Evolutionary conservation across 2,888 invertebrate genomes (phyloP), one percentile per base, ranked within the genome.

Genomic region (Phengaris alcon): DNA sequence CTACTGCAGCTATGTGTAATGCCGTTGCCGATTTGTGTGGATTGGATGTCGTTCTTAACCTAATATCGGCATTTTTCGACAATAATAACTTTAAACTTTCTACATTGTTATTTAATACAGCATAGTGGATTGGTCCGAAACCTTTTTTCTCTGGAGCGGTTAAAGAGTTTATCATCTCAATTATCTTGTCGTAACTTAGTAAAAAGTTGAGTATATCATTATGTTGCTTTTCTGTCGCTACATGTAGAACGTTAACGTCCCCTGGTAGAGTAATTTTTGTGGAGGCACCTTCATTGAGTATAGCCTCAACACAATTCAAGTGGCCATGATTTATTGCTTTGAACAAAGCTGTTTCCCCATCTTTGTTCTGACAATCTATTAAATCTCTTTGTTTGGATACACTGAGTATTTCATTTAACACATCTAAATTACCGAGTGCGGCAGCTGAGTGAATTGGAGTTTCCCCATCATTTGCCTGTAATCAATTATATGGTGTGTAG

Each of bases 371-470:
- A 59, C 88, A 88, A 75, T 94, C 90, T 73, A 94, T 87, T 10
- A 91, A 89, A 79, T 93, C 88, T 80, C 86, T 88, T 80, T 90
- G 90, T 81, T 93, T 93, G 0, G 91, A 90, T 6, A 94, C 84
- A 48, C 92, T 90, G 0, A 94, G 85, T 2, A 95, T 90, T 86
- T 94, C 94, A 72, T 87, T 89, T 0, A 94, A 83, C 0, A 95
- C 89, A 12, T 93, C 91, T 12, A 91, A 68, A 77, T 94, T 90
- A 0, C 94, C 94, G 12, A 89, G 81, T 3, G 89, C 87, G 48
- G 94, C 94, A 72, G 94, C 94, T 51, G 94, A 90, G 81, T 95
- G 95, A 4, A 94, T 87, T 6, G 94, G 93, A 6, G 94, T 94
- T 82, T 94, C 91, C 10, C 92, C 93, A 52, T 93, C 90, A 15